Conservation (phyloP, 2,113 vertebrate genomes). For the Telmatochromis brichardi region DNA sequence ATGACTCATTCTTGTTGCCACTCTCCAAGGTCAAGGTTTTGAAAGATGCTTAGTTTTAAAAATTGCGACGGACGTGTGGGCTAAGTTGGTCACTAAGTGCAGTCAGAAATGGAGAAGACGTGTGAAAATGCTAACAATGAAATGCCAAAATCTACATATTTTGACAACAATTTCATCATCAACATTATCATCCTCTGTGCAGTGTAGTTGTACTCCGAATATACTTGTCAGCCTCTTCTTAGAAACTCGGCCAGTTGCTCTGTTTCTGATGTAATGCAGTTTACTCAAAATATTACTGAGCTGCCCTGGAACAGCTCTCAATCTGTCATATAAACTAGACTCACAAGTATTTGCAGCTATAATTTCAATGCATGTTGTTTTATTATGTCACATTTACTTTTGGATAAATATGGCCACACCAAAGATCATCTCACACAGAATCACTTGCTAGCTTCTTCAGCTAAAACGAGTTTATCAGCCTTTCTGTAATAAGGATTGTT, state of each 20-base stretch:
- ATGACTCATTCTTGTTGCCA: not conserved
- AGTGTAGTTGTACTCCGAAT: not conserved
- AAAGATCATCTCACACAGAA: not conserved
- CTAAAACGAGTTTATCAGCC: not conserved
- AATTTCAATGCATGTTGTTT: not conserved
- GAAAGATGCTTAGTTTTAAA: not conserved
- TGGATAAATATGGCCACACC: not conserved
- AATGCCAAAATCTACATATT: not conserved
- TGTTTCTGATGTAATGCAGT: not conserved
- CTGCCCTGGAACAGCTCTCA: not conserved
- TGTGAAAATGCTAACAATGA: not conserved
- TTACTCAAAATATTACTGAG: not conserved
- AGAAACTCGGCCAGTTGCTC: not conserved
- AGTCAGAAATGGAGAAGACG: not conserved
- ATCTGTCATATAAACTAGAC: not conserved
- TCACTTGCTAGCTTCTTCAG: not conserved
- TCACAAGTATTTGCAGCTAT: not conserved
- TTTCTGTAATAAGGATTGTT: not conserved
- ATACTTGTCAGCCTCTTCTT: conserved; percentile 5
- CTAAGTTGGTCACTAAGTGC: not conserved
- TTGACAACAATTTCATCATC: too few relatives aligned
- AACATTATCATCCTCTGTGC: not conserved
- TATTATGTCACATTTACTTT: not conserved
- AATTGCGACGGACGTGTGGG: not conserved
- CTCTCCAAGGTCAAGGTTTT: not conserved